Evolutionary conservation across 2,113 vertebrate species (phyloP).

Genomic region (Macroglossus sobrinus): DNA sequence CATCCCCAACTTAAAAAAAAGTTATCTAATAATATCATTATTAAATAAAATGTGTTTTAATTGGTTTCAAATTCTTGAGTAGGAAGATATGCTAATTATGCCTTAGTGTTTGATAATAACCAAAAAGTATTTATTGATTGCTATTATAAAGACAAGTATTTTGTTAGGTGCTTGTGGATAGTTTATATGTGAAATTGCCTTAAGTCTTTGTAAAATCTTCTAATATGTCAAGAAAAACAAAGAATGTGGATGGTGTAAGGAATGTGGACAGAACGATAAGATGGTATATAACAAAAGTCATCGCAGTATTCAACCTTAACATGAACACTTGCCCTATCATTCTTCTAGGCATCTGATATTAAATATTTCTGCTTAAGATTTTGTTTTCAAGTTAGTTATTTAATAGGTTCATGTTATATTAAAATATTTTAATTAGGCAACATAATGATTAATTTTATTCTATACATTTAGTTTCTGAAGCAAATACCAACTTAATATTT

Average conservation of each 20-base stretch:
- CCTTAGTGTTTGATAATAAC: background rate
- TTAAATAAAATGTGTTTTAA: background rate
- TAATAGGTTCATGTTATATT: background rate
- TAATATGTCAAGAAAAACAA: background rate
- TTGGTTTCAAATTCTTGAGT: background rate
- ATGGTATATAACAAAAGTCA: background rate
- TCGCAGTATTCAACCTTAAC: background rate
- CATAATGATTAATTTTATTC: slow-evolving; percentile 20
- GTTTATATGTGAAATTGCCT: background rate
- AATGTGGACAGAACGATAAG: background rate
- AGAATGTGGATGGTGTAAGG: background rate
- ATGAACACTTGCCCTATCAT: background rate
- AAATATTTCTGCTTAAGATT: background rate
- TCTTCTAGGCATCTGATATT: background rate
- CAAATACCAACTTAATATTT: background rate
- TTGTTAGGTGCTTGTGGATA: background rate
- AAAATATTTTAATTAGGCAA: slow-evolving; percentile 37
- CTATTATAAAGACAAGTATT: background rate
- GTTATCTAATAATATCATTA: background rate
- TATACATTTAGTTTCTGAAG: slow-evolving; percentile 19
- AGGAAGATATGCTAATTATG: background rate
- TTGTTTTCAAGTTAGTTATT: slow-evolving; percentile 21
- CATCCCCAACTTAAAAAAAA: background rate
- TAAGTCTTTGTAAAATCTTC: slow-evolving; percentile 10
- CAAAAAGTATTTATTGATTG: background rate